These are phyloP conservation scores for Terrapene triunguis DNA, from an alignment of 2,113 vertebrate genomes.

Conservation along the genomic window DNA sequence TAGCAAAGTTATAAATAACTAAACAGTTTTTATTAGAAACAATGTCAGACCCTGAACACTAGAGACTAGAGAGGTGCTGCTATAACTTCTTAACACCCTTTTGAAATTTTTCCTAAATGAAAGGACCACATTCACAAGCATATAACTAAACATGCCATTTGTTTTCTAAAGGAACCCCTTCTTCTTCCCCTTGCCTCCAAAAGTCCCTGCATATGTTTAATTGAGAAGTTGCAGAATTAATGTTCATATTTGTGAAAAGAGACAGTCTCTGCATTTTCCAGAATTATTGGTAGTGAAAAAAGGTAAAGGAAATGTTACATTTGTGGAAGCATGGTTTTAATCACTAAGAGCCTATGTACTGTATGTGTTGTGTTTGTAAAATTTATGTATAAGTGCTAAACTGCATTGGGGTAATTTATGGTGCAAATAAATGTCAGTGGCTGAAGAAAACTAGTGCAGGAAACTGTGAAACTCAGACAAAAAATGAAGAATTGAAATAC, in stretches of 20 bases:
- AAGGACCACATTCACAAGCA: neutral
- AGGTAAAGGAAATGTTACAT: conserved; percentile 54
- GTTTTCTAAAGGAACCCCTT: neutral
- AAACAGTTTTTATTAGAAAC: neutral
- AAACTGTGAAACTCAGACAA: conserved; percentile 62
- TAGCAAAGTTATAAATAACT: neutral
- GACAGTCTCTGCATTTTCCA: neutral
- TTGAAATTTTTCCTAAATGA: neutral
- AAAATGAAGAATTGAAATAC: conserved; percentile 57
- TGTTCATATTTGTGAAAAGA: neutral
- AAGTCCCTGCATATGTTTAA: neutral
- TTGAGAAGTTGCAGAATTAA: neutral
- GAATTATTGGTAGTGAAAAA: conserved; percentile 41
- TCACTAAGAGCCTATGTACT: conserved; percentile 55
- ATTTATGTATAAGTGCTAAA: conserved; percentile 70
- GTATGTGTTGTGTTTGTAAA: conserved; percentile 65
- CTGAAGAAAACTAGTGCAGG: conserved; percentile 56
- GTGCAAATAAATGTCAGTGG: conserved; percentile 75
- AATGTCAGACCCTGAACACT: neutral
- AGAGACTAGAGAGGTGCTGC: neutral
- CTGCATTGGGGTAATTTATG: conserved; percentile 76
- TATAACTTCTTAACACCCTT: neutral
- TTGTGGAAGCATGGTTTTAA: conserved; percentile 70
- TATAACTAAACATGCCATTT: neutral
- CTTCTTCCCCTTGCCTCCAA: neutral